Base-by-base conservation (phyloP, 2,888 invertebrate species). In the Sussaba pulchella region DNA sequence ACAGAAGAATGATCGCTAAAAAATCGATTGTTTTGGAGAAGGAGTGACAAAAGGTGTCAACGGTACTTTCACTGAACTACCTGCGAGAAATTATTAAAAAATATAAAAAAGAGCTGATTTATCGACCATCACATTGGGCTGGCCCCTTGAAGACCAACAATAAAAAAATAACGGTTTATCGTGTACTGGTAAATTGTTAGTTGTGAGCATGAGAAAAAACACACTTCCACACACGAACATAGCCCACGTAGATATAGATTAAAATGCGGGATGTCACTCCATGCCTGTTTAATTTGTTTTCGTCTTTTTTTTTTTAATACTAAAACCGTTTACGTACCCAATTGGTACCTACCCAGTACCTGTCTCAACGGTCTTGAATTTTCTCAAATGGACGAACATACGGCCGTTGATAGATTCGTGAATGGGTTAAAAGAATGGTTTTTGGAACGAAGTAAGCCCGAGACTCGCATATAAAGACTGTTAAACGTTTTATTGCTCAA, bases 291-390 rank as follows among this genome's bases (percentile, higher is more conserved):
- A 5, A 31, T 31, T 24, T 21, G 8, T 54, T 43, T 43, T n/a
- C n/a, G n/a, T 61, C n/a, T 54, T 31, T 39, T 19, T 50, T 5
- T 70, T 4, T 31, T 26, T 12, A 5, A 80, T 76, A 80, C 43
- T 76, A n/a, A n/a, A n/a, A n/a, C 59, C 74, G 64, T 83, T 82
- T 88, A 88, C 89, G 82, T 89, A 88, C 89, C 88, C 78, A 79
- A 80, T 39, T 52, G 71, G 83, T 88, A 89, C 89, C 88, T 89
- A 88, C 88, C n/a, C 88, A 86, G 86, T 41, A 69, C 66, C 67
- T 76, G 72, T 84, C 79, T 81, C 80, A 74, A 78, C 81, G 63
- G 79, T 86, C 86, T 75, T 75, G 81, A 77, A 79, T 78, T 71
- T 82, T 69, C 54, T 70, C 75, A 70, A 82, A 59, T 39, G 61